A percentile compares a stretch with the other conserved stretches of the same genome.
Conservation (phyloP, 2,797 vertebrate genomes). For the Oophaga sylvatica region DNA sequence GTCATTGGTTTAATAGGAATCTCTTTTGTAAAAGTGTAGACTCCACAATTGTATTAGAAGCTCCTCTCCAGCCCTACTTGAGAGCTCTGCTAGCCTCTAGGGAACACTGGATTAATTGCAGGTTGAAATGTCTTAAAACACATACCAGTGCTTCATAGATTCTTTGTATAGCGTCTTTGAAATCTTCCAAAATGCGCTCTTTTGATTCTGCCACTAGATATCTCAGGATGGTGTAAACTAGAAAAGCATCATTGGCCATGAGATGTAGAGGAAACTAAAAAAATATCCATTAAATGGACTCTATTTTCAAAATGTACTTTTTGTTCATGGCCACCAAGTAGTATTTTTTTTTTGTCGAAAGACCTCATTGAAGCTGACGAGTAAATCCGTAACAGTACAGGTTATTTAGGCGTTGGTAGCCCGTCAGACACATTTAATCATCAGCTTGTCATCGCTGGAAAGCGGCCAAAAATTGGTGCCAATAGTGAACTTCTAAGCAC, state of each 20-base stretch:
- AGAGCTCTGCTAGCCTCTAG: conserved; percentile 32
- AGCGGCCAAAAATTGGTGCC: neutral
- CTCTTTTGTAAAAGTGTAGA: conserved; percentile 56
- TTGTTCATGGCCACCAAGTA: neutral
- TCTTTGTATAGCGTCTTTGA: conserved; percentile 8
- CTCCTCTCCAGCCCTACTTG: conserved; percentile 27
- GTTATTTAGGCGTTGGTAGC: conserved; percentile 1
- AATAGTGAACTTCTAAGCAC: conserved; percentile 2
- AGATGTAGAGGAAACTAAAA: neutral
- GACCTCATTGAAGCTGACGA: neutral
- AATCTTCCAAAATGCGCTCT: neutral
- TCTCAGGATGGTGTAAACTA: neutral
- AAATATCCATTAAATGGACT: neutral
- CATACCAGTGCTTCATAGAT: conserved; percentile 45
- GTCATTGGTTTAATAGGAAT: conserved; percentile 53
- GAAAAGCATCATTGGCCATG: neutral
- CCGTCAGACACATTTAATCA: neutral
- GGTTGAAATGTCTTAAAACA: conserved; percentile 18
- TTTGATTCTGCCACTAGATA: neutral
- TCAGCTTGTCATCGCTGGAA: conserved; percentile 8
- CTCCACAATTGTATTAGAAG: conserved; percentile 43
- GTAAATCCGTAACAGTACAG: neutral
- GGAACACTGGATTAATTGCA: conserved; percentile 39
- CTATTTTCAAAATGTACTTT: neutral
- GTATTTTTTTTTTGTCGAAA: neutral